Conservation (phyloP, 2,888 invertebrate genomes). For the Epinotia ramella region DNA sequence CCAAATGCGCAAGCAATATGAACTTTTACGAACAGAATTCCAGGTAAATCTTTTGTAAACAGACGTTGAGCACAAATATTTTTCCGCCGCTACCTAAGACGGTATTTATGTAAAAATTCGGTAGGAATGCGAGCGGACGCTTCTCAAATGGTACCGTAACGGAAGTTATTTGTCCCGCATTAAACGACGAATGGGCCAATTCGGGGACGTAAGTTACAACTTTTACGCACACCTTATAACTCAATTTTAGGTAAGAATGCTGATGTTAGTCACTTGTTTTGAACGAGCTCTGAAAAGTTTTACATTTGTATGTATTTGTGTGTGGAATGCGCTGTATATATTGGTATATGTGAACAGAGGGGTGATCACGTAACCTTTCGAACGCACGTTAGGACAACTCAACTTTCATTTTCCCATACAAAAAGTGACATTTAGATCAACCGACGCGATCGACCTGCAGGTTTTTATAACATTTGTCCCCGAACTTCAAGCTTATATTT, state of each 20-base stretch:
- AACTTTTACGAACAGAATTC: background rate
- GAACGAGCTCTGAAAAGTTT: too few species aligned
- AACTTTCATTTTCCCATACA: too few species aligned
- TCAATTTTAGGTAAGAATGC: background rate
- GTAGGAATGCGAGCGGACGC: constrained; percentile 10
- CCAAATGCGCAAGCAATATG: background rate
- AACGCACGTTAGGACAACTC: too few species aligned
- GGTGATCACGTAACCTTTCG: too few species aligned
- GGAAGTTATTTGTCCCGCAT: constrained; percentile 31
- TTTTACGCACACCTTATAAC: constrained; percentile 6
- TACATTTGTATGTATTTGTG: too few species aligned
- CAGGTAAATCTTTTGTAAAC: background rate
- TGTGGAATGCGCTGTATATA: too few species aligned
- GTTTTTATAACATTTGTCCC: too few species aligned
- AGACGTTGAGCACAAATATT: constrained; percentile 25
- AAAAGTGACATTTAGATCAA: too few species aligned
- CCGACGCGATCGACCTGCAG: too few species aligned
- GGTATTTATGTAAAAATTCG: constrained; percentile 22
- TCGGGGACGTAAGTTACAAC: constrained; percentile 8
- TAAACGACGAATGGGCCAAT: constrained; percentile 10
- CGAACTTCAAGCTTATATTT: too few species aligned
- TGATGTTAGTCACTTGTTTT: background rate
- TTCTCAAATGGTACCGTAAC: background rate
- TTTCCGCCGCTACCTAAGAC: constrained; percentile 11
- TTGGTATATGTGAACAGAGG: too few species aligned